phyloP scores from a whole-genome alignment of 2,888 invertebrate species.

The Patella ulyssiponensis region DNA sequence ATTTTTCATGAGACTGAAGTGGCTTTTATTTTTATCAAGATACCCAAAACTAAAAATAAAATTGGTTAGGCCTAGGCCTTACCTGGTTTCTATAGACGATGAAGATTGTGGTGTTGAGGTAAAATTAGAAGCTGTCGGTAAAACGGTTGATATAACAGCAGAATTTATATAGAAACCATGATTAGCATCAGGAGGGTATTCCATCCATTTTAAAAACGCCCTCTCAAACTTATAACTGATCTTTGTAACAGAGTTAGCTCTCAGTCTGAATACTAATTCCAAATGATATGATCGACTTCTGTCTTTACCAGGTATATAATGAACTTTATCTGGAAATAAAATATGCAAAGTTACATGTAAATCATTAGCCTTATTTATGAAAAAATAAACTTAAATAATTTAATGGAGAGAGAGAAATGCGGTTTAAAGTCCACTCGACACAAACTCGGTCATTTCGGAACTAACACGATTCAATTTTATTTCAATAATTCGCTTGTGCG shows the following conservation, averaged over 20 bases:
- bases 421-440: no score
- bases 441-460: no score
- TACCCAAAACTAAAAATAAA: no score
- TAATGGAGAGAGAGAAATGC: neutral
- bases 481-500: no score
- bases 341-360: neutral
- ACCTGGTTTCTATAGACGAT: slow-evolving; percentile 72
- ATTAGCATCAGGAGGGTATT: slow-evolving; percentile 99
- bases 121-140: slow-evolving; percentile 84
- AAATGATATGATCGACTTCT: slow-evolving; percentile 88
- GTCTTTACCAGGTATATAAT: slow-evolving; percentile 83
- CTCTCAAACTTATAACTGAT: slow-evolving; percentile 93
- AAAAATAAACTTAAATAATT: neutral
- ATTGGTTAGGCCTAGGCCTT: neutral
- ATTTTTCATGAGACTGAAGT: no score
- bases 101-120: slow-evolving; percentile 83
- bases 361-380: neutral
- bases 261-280: slow-evolving; percentile 84
- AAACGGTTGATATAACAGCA: slow-evolving; percentile 83
- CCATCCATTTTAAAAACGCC: slow-evolving; percentile 97
- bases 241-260: slow-evolving; percentile 84
- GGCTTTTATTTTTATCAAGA: no score
- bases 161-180: slow-evolving; percentile 97
- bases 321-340: slow-evolving; percentile 56
- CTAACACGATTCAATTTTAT: no score